These are phyloP conservation scores for Tetramorium alpestre DNA, from an alignment of 1,140 invertebrate species.

Conservation along the genomic window DNA sequence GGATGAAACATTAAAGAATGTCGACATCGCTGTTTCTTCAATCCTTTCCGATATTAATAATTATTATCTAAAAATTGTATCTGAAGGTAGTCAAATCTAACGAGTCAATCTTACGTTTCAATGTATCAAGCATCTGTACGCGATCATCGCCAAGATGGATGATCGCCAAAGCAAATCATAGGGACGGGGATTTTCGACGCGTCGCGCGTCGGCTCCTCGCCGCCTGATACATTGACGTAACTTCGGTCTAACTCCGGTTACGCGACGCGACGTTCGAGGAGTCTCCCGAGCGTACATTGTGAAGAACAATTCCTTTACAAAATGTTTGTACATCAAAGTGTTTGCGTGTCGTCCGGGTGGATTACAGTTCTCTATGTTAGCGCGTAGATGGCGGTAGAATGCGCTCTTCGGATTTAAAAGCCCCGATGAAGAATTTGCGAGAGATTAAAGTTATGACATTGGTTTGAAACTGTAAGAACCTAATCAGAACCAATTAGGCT, in stretches of 20 bases:
- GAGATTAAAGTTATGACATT: background rate
- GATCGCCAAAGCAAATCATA: conserved; percentile 41
- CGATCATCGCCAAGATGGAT: conserved; percentile 38
- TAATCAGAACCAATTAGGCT: background rate
- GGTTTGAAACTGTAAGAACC: background rate
- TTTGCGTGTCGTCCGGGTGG: conserved; percentile 57
- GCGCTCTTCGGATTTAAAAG: conserved; percentile 73
- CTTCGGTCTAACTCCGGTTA: conserved; percentile 37
- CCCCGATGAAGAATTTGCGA: background rate
- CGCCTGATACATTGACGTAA: conserved; percentile 12
- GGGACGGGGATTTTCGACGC: background rate
- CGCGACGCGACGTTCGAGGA: conserved; percentile 24
- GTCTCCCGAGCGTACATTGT: conserved; percentile 35
- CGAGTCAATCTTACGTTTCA: background rate
- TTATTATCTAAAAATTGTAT: conserved; percentile 7
- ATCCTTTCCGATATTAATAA: background rate
- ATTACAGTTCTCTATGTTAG: conserved; percentile 71
- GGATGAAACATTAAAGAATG: background rate
- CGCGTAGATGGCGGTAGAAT: conserved; percentile 75
- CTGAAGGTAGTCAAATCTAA: background rate
- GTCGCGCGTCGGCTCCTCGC: background rate
- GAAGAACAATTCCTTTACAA: conserved; percentile 44
- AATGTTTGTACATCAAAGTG: conserved; percentile 50
- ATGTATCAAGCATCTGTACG: background rate
- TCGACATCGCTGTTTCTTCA: background rate